Percentiles rank a stretch among this genome's conserved stretches.
Evolutionary conservation across 2,113 vertebrate species (phyloP).

Genomic region (Corythornis vintsioides): DNA sequence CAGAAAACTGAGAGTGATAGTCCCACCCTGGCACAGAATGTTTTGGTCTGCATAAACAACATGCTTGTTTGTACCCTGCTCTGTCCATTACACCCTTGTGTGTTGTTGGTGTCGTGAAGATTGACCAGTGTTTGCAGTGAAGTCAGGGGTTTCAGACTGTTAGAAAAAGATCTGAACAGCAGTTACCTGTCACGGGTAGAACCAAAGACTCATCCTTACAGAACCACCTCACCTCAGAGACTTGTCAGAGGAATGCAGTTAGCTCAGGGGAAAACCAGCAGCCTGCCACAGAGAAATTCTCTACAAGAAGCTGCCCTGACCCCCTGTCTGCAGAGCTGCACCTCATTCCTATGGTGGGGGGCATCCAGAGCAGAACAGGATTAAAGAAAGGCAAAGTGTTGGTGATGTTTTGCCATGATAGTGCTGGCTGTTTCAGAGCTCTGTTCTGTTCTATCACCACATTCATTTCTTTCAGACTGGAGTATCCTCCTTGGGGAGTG

Average conservation of each 20-base stretch:
- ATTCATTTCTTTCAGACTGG: constrained; percentile 84
- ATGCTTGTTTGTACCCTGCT: not conserved
- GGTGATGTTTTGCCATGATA: not conserved
- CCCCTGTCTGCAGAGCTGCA: not conserved
- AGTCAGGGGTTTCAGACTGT: rapidly evolving
- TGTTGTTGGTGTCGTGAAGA: not conserved
- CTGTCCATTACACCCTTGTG: not conserved
- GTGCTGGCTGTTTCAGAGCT: not conserved
- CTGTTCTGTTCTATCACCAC: not conserved
- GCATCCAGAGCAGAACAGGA: not conserved
- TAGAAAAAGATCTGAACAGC: not conserved
- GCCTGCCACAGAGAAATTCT: not conserved
- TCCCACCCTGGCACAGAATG: not conserved
- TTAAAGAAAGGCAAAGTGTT: not conserved
- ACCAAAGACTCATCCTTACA: not conserved
- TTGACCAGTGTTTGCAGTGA: not conserved
- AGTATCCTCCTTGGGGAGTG: constrained; percentile 94
- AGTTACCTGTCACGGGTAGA: not conserved
- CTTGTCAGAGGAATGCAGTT: not conserved
- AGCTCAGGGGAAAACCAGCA: not conserved
- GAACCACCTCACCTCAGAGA: not conserved
- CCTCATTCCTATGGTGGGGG: not conserved
- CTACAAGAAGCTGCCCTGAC: not conserved
- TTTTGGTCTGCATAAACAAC: not conserved
- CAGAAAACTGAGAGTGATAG: not conserved